Evolutionary conservation across 2,888 invertebrate species (phyloP), one percentile per base, ranked within the genome.

Genomic region (Lysandra bellargus): DNA sequence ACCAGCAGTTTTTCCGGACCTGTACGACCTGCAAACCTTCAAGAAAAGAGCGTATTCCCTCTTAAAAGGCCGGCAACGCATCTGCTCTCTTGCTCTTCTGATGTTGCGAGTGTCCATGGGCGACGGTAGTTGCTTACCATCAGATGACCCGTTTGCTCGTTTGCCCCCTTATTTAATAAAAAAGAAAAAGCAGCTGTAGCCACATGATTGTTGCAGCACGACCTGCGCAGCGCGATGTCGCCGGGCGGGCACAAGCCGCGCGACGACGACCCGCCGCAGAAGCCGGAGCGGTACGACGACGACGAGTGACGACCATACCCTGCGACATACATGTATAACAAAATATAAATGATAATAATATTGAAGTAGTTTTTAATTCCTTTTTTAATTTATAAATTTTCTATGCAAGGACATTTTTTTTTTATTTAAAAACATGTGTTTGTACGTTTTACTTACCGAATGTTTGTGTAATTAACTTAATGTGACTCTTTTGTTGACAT

Each of bases 211-310:
- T 89, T 82, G 87, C 87, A 94, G 94, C 92, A 92, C 87, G 93
- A 93, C 83, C 80, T 94, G 82, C 91, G 90, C 82, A 88, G 91
- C 79, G 88, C 90, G 0, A 84, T 93, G 84, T 84, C 89, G 6
- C 83, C 88, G 1, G 89, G 83, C 88, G 1, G 89, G 90, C 79
- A 84, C 69, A 14, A 14, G 69, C 87, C 81, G 82, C 85, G 3
- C 33, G 69, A 23, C 33, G 82, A 81, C 2, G 89, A 89, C 3
- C 80, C 84, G 23, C 92, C 91, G 79, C 89, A 90, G 7, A 9
- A 83, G 7, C 85, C 87, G 0, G 84, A 86, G 2, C 80, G 87
- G 1, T 92, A 93, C 84, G 92, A 93, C 81, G 92, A 84, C 78
- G 84, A 85, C 4, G 80, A 84, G 74, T 84, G 81, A 73, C 23